Conservation (phyloP, 1,140 invertebrate genomes). For the Lordiphosa stackelbergi region DNA sequence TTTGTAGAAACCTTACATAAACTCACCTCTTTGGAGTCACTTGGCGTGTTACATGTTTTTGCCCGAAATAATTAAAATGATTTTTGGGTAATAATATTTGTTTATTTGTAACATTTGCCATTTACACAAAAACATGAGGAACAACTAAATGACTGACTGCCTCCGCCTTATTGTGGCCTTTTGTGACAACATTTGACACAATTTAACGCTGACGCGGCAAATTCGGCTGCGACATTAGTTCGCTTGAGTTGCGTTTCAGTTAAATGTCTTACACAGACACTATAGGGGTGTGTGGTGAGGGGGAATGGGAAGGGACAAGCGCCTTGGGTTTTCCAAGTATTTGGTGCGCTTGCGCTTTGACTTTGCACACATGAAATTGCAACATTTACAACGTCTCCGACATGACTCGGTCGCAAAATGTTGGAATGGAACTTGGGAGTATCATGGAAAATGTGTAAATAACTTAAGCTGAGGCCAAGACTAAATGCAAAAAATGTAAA, state of each 20-base stretch:
- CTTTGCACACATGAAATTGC: constrained; percentile 50
- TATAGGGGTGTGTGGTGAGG: not conserved
- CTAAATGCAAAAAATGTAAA: too few relatives aligned
- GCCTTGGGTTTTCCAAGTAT: constrained; percentile 39
- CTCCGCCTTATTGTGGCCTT: constrained; percentile 30
- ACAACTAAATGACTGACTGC: constrained; percentile 6
- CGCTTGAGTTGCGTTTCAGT: constrained; percentile 18
- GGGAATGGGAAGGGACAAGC: constrained; percentile 1
- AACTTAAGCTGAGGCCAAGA: too few relatives aligned
- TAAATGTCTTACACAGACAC: constrained; percentile 14
- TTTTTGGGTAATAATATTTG: constrained; percentile 42
- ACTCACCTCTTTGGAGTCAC: not conserved
- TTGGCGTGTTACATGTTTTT: constrained; percentile 28
- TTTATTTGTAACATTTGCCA: constrained; percentile 59
- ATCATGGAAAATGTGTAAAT: constrained; percentile 2
- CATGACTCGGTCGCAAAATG: constrained; percentile 6
- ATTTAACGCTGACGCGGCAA: constrained; percentile 60
- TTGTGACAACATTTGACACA: constrained; percentile 67
- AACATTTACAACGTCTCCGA: constrained; percentile 33
- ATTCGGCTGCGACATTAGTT: constrained; percentile 24
- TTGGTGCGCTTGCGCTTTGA: constrained; percentile 48
- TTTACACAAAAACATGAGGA: constrained; percentile 27
- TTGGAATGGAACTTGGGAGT: constrained; percentile 2
- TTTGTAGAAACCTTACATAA: too few relatives aligned
- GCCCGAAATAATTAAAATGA: constrained; percentile 54